phyloP scores from a whole-genome alignment of 2,113 vertebrate species.

The Channa maculata region DNA sequence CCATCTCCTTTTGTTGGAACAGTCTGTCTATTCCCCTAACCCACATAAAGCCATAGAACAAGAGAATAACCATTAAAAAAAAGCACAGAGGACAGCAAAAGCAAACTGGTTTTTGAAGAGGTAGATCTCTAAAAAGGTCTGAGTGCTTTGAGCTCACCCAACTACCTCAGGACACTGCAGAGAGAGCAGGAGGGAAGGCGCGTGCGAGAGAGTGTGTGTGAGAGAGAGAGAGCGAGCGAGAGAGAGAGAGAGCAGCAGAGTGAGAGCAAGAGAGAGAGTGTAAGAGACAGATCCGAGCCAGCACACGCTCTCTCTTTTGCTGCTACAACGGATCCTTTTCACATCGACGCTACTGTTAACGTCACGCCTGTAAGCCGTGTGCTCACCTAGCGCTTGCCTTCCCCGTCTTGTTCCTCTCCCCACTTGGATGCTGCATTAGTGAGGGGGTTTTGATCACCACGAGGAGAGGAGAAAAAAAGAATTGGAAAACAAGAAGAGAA shows the following conservation, averaged over 20 bases:
- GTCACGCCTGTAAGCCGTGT: conserved; percentile 77
- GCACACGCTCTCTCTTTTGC: conserved; percentile 71
- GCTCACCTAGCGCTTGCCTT: conserved; percentile 65
- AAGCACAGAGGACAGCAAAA: conserved; percentile 39
- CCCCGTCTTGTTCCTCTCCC: conserved; percentile 58
- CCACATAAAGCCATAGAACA: conserved; percentile 62
- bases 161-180: conserved; percentile 84
- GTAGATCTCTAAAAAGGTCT: conserved; percentile 79
- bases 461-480: conserved; percentile 60
- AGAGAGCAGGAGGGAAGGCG: conserved; percentile 53
- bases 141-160: conserved; percentile 81
- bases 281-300: conserved; percentile 45
- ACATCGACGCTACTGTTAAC: conserved; percentile 79
- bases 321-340: conserved; percentile 82
- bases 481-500: conserved; percentile 66
- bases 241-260: conserved; percentile 12
- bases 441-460: conserved; percentile 66
- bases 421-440: conserved; percentile 61
- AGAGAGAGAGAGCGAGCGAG: conserved; percentile 21
- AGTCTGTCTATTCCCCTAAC: conserved; percentile 58
- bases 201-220: conserved; percentile 15
- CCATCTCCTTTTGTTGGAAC: conserved; percentile 66
- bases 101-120: conserved; percentile 73
- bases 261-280: conserved; percentile 26
- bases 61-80: conserved; percentile 56